These are phyloP conservation scores for Sinocyclocheilus maitianheensis DNA, from an alignment of 2,113 vertebrate genomes.

Conservation along the genomic window DNA sequence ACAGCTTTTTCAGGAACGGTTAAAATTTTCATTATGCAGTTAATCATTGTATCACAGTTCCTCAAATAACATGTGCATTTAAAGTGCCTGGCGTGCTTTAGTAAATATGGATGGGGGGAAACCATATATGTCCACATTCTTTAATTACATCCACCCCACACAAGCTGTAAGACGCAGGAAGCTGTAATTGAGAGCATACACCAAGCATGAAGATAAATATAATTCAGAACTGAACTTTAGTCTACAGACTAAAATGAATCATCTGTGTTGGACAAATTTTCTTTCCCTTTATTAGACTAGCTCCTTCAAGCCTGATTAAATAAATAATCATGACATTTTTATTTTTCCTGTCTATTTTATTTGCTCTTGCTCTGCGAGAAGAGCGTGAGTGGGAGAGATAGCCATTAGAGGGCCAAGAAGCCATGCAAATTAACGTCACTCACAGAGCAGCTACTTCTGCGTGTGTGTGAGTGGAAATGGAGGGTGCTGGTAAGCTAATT, in stretches of 20 bases:
- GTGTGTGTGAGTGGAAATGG: slow-evolving; percentile 32
- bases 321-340: slow-evolving; percentile 61
- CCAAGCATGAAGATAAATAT: slow-evolving; percentile 8
- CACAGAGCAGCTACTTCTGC: slow-evolving; percentile 63
- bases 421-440: slow-evolving; percentile 83
- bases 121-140: neutral
- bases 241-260: slow-evolving; percentile 46
- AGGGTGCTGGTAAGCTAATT: slow-evolving; percentile 43
- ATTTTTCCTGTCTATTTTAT: slow-evolving; percentile 59
- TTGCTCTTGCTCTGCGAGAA: slow-evolving; percentile 51
- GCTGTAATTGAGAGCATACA: slow-evolving; percentile 13
- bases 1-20: neutral
- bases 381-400: slow-evolving; percentile 68
- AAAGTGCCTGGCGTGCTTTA: neutral
- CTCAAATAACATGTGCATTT: neutral
- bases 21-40: neutral
- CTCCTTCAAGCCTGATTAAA: slow-evolving; percentile 61
- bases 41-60: neutral
- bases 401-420: slow-evolving; percentile 75
- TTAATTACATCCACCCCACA: slow-evolving; percentile 9
- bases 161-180: neutral
- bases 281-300: slow-evolving; percentile 52
- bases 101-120: neutral
- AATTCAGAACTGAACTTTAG: slow-evolving; percentile 9
- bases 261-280: slow-evolving; percentile 53